phyloP scores from a whole-genome alignment of 2,888 invertebrate species.

The Ctenicera cuprea region DNA sequence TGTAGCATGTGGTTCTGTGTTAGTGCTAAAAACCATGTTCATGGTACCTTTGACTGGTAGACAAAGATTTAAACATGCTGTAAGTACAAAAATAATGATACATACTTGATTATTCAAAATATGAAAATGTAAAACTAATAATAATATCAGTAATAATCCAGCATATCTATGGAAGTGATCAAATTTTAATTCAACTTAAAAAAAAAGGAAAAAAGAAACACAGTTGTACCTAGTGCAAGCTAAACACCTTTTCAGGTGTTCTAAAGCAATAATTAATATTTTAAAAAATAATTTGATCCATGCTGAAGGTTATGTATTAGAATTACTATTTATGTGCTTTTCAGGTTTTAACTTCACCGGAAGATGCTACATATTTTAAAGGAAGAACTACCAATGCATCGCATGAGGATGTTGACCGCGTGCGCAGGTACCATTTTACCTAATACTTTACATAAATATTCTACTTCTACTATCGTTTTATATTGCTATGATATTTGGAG shows the following conservation, averaged over 20 bases:
- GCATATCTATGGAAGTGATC: no score
- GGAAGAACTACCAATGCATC: slow-evolving; percentile 62
- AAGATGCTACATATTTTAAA: slow-evolving; percentile 70
- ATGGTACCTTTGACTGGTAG: slow-evolving; percentile 67
- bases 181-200: no score
- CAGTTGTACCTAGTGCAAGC: no score
- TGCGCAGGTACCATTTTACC: slow-evolving; percentile 68
- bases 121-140: no score
- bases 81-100: slow-evolving; percentile 54
- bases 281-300: no score
- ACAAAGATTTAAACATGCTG: slow-evolving; percentile 65
- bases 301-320: no score
- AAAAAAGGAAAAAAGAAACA: no score
- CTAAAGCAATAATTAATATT: no score
- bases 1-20: slow-evolving; percentile 64
- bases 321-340: no score
- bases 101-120: background rate
- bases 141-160: no score
- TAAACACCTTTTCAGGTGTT: no score
- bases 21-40: slow-evolving; percentile 67
- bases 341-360: slow-evolving; percentile 75
- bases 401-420: slow-evolving; percentile 74
- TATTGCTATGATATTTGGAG: no score
- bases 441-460: background rate
- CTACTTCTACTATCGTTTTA: background rate